These are phyloP conservation scores for Fregata magnificens DNA, from an alignment of 2,113 vertebrate genomes.

Conservation along the genomic window DNA sequence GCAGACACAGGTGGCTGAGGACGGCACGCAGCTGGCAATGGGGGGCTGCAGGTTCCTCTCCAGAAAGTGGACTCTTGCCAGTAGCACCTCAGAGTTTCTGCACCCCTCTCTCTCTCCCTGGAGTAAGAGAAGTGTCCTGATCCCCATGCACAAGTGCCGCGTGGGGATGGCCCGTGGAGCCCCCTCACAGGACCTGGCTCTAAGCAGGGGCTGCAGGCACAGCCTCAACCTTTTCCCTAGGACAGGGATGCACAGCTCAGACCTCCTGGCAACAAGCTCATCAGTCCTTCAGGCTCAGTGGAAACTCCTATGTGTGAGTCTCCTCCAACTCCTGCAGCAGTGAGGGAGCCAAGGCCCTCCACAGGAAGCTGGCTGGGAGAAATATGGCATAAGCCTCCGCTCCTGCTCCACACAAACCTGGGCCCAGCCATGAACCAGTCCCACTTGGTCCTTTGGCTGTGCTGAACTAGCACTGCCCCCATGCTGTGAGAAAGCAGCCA, in stretches of 20 bases:
- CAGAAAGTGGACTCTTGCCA: not conserved
- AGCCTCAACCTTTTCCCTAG: not conserved
- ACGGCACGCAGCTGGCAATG: rapidly evolving
- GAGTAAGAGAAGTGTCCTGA: not conserved
- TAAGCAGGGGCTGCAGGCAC: not conserved
- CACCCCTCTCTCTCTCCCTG: not conserved
- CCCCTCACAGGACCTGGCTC: not conserved
- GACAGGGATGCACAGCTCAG: not conserved
- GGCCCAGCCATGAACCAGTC: not conserved
- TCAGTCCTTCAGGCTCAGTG: not conserved
- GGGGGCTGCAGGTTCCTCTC: not conserved
- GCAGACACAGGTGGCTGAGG: rapidly evolving
- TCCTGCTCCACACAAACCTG: not conserved
- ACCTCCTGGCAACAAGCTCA: not conserved
- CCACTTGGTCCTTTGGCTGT: not conserved
- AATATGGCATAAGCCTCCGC: rapidly evolving
- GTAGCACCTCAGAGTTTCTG: not conserved
- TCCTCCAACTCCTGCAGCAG: not conserved
- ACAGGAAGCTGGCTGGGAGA: not conserved
- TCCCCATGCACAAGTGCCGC: not conserved
- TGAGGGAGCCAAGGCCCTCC: not conserved
- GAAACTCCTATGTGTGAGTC: not conserved
- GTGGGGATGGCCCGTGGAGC: rapidly evolving
- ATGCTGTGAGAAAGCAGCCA: not conserved
- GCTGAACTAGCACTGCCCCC: not conserved